Conservation (phyloP, 2,113 vertebrate species). For the Tichodroma muraria region DNA sequence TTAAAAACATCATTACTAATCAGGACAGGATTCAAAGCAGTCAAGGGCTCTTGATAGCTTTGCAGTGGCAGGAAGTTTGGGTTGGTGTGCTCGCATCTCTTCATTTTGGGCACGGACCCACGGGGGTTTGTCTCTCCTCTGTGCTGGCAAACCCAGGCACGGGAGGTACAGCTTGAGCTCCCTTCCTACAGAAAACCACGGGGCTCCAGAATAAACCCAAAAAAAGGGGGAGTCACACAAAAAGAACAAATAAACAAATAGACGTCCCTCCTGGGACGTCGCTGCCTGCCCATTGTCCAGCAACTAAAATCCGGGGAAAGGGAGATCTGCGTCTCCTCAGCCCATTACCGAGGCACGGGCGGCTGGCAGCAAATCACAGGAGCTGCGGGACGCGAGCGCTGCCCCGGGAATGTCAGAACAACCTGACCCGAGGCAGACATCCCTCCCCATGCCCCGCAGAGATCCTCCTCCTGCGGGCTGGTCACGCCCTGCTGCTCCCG, state of each 20-base stretch:
- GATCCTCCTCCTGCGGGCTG: rapidly evolving
- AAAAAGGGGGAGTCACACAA: not conserved
- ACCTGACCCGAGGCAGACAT: not conserved
- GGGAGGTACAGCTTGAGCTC: not conserved
- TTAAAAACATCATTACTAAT: slow-evolving; percentile 68
- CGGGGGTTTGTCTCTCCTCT: not conserved
- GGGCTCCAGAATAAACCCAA: not conserved
- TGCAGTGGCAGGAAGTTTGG: not conserved
- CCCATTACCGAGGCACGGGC: rapidly evolving
- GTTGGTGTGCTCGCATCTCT: not conserved
- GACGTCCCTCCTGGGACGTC: not conserved
- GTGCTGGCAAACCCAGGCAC: not conserved
- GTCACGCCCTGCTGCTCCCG: not conserved
- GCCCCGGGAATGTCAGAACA: not conserved
- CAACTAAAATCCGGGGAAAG: not conserved
- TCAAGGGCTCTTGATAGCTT: not conserved
- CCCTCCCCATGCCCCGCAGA: not conserved
- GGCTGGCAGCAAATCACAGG: not conserved
- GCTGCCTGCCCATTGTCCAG: not conserved
- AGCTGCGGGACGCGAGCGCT: not conserved
- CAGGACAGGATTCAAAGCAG: slow-evolving; percentile 18
- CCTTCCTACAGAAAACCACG: not conserved
- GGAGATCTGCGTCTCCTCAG: not conserved
- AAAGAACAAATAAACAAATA: not conserved
- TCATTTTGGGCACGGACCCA: not conserved